Evolutionary conservation across 1,140 invertebrate genomes (phyloP), one percentile per base, ranked within the genome.

Genomic region (Drosophila parvula): DNA sequence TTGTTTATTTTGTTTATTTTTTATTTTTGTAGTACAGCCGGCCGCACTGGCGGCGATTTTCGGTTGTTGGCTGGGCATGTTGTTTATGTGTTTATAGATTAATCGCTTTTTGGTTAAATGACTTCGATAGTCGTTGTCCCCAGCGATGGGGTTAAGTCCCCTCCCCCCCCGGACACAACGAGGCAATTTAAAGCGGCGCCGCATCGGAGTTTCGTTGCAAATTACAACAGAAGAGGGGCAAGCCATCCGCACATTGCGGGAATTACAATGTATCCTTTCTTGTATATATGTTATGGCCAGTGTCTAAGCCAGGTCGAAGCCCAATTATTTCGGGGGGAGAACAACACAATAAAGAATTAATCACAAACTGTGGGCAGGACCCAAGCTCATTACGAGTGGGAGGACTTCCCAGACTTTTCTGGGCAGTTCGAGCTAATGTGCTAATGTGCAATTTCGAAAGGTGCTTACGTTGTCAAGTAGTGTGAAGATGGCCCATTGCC

Each of bases 71-170:
- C 64, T 61, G 81, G 69, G 71, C 78, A 79, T 86, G 86, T 90
- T 90, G 86, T 90, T 90, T 90, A 90, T 90, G 86, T 90, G 86
- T 90, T 90, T 86, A 90, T 90, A 90, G 86, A 90, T 90, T 90
- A 90, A 90, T 90, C 86, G 86, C 88, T 90, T 86, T 83, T 90
- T 88, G 84, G 80, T 88, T 88, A 88, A 88, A 88, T 88, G 84
- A 88, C 84, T 88, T 78, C 84, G 69, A 89, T 80, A 80, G 74
- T 81, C 82, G 59, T 36, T 74, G 51, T 10, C 36, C 11, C 3
- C 10, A n/a, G 32, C 47, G 51, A 48, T 22, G 69, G 60, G 34
- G 6, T n/a, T 22, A 38, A 38, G 12, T 36, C 12, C 32, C n/a
- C n/a, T n/a, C n/a, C n/a, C n/a, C n/a, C n/a, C 16, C 11, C 7